Evolutionary conservation across 92 coral and sea anemone species (phyloP).

Genomic region (Bergia sp.): DNA sequence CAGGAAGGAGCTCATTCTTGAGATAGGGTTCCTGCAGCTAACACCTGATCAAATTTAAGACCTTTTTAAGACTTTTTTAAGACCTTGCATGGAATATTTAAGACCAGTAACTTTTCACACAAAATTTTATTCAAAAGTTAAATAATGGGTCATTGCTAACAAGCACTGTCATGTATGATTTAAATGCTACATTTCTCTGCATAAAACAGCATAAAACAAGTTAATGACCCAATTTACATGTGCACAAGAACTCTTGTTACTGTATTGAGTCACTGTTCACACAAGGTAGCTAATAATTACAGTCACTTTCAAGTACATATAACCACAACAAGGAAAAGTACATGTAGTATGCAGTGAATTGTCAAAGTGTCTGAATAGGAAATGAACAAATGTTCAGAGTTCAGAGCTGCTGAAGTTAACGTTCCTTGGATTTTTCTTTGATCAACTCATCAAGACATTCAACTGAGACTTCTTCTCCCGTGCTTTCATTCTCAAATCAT

Average conservation of each 20-base stretch:
- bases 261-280: constrained; percentile 27
- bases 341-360: no score
- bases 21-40: constrained; percentile 4
- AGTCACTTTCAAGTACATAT: not conserved
- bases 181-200: constrained; percentile 23
- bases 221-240: not conserved
- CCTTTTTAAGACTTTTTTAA: no score
- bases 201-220: not conserved
- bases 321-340: no score
- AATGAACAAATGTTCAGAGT: not conserved
- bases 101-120: constrained; percentile 20
- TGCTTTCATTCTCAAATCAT: constrained; percentile 1
- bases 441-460: constrained; percentile 24
- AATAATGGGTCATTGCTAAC: constrained; percentile 20
- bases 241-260: not conserved
- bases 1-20: not conserved
- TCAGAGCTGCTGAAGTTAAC: no score
- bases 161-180: not conserved
- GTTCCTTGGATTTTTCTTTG: constrained; percentile 23
- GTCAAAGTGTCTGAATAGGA: no score
- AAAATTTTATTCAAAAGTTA: constrained; percentile 29
- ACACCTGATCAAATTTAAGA: not conserved
- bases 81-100: no score
- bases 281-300: not conserved
- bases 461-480: constrained; percentile 12